phyloP scores from a whole-genome alignment of 2,888 invertebrate genomes.

The Drosophila ustulata region DNA sequence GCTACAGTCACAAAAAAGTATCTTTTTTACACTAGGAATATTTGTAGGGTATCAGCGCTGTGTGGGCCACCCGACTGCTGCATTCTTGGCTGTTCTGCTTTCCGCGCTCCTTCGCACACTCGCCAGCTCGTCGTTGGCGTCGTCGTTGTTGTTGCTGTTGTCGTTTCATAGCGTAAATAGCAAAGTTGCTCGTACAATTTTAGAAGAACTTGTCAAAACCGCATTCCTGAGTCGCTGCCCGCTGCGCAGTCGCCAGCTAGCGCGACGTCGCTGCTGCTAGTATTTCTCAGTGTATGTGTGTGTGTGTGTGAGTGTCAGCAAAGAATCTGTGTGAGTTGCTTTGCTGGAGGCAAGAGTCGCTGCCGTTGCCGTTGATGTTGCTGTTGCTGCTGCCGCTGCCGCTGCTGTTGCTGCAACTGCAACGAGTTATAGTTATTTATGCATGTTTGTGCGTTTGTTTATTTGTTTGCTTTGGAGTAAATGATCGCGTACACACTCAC shows the following conservation, averaged over 20 bases:
- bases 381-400: constrained; percentile 48
- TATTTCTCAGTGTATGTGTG: constrained; percentile 3
- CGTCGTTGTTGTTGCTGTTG: constrained; percentile 44
- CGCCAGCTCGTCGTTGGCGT: constrained; percentile 46
- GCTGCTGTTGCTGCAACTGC: constrained; percentile 70
- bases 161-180: constrained; percentile 82
- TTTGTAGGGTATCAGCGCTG: constrained; percentile 35
- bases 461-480: constrained; percentile 80
- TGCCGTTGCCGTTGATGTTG: constrained; percentile 9
- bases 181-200: constrained; percentile 84
- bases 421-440: constrained; percentile 81
- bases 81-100: constrained; percentile 76
- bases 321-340: constrained; percentile 54
- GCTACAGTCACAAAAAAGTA: background rate
- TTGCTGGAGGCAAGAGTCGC: constrained; percentile 74
- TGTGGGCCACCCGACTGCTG: constrained; percentile 19
- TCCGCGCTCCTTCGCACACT: constrained; percentile 79
- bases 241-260: constrained; percentile 57
- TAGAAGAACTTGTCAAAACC: constrained; percentile 85
- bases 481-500: constrained; percentile 76
- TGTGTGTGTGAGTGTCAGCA: constrained; percentile 28
- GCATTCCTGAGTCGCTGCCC: constrained; percentile 79
- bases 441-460: constrained; percentile 78
- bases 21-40: background rate
- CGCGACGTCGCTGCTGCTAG: constrained; percentile 23